A percentile compares a stretch with the other conserved stretches of the same genome.
Conservation (phyloP, 2,888 invertebrate genomes). For the Lasioglossum figueresi region DNA sequence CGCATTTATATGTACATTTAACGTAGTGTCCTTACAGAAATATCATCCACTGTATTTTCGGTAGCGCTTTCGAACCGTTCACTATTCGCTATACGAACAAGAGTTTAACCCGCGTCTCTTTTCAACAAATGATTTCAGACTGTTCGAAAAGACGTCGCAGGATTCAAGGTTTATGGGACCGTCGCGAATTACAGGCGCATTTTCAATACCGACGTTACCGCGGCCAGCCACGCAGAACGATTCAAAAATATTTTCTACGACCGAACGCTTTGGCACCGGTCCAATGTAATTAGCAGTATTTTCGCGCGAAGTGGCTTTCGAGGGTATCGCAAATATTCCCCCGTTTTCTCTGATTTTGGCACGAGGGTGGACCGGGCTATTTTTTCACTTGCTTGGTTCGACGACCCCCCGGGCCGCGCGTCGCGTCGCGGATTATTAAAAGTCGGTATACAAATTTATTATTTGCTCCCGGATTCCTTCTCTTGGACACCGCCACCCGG, state of each 20-base stretch:
- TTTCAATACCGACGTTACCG: constrained; percentile 52
- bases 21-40: no score
- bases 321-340: constrained; percentile 66
- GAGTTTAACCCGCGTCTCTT: no score
- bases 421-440: constrained; percentile 29
- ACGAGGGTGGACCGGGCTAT: constrained; percentile 41
- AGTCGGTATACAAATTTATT: constrained; percentile 14
- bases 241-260: constrained; percentile 69
- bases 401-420: background rate
- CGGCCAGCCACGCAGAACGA: constrained; percentile 54
- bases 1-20: no score
- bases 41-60: no score
- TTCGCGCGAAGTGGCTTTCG: constrained; percentile 65
- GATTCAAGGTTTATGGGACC: constrained; percentile 17
- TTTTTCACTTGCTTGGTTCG: constrained; percentile 17
- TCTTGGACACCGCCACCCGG: background rate
- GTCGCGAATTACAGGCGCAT: constrained; percentile 45
- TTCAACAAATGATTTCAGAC: no score
- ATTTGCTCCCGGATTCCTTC: background rate
- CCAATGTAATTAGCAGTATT: constrained; percentile 74
- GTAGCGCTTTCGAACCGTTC: no score
- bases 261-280: constrained; percentile 57
- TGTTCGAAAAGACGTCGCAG: constrained; percentile 22
- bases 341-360: constrained; percentile 63
- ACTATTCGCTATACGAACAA: no score